phyloP scores from a whole-genome alignment of 2,888 invertebrate species.

The Polietes domitor region DNA sequence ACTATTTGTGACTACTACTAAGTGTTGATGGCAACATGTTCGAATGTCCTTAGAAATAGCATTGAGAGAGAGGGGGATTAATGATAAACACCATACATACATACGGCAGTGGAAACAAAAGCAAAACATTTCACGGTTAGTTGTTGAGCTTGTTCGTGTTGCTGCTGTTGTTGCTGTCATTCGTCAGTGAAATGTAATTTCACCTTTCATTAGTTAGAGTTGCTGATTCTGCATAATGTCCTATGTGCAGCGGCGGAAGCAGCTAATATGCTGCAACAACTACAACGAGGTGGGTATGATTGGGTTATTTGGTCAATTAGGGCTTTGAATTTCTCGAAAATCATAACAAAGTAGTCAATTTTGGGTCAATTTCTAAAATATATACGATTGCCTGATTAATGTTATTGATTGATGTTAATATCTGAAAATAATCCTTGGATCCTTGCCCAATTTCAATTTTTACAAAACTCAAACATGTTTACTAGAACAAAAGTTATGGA shows the following conservation, averaged over 20 bases:
- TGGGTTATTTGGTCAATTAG: too few relatives aligned
- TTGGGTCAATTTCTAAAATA: too few relatives aligned
- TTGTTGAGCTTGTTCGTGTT: neutral
- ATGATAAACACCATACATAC: neutral
- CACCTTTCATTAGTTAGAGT: slow-evolving; percentile 66
- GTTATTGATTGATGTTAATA: too few relatives aligned
- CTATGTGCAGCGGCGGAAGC: neutral
- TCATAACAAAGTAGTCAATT: too few relatives aligned
- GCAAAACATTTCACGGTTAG: neutral
- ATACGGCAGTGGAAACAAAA: neutral
- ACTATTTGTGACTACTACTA: neutral
- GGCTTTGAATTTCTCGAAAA: too few relatives aligned
- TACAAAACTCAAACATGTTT: too few relatives aligned
- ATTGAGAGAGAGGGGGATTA: neutral
- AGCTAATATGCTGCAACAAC: neutral
- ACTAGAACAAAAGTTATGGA: too few relatives aligned
- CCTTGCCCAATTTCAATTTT: too few relatives aligned
- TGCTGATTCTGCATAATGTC: slow-evolving; percentile 53
- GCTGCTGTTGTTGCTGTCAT: slow-evolving; percentile 2
- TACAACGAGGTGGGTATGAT: neutral
- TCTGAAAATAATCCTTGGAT: too few relatives aligned
- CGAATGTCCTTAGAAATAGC: neutral
- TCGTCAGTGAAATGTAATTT: slow-evolving; percentile 67
- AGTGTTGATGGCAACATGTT: neutral
- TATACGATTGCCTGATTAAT: too few relatives aligned